Conservation (phyloP, 2,888 invertebrate species). For the Melitaea athalia region DNA sequence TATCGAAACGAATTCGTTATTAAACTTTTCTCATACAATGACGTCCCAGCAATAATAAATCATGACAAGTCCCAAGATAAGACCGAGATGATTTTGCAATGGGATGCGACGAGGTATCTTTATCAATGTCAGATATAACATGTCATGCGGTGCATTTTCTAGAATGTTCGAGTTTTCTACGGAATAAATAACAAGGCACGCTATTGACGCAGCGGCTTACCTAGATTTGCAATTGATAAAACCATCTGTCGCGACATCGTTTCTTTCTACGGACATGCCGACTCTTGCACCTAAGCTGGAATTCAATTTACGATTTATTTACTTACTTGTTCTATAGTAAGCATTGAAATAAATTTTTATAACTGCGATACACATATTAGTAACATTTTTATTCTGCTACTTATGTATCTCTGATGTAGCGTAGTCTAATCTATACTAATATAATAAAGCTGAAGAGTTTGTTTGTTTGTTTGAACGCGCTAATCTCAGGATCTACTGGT, state of each 20-base stretch:
- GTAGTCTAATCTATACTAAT: too few species aligned
- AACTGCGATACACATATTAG: background rate
- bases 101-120: conserved; percentile 44
- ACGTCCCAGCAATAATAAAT: conserved; percentile 17
- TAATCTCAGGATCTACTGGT: too few species aligned
- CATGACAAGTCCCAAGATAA: conserved; percentile 33
- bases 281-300: conserved; percentile 18
- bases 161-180: conserved; percentile 31
- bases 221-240: conserved; percentile 37
- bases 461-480: too few species aligned
- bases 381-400: too few species aligned
- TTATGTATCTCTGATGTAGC: too few species aligned
- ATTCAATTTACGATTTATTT: conserved; percentile 9
- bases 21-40: conserved; percentile 20
- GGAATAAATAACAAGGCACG: conserved; percentile 25
- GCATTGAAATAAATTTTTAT: too few species aligned
- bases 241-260: conserved; percentile 36
- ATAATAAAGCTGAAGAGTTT: too few species aligned
- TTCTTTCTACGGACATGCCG: conserved; percentile 24
- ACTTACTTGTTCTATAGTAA: background rate
- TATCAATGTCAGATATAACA: conserved; percentile 52
- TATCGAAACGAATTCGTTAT: background rate
- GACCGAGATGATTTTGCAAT: conserved; percentile 43
- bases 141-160: conserved; percentile 26
- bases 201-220: conserved; percentile 31